Conservation (phyloP, 2,888 invertebrate genomes). For the Piscicola geometra region DNA sequence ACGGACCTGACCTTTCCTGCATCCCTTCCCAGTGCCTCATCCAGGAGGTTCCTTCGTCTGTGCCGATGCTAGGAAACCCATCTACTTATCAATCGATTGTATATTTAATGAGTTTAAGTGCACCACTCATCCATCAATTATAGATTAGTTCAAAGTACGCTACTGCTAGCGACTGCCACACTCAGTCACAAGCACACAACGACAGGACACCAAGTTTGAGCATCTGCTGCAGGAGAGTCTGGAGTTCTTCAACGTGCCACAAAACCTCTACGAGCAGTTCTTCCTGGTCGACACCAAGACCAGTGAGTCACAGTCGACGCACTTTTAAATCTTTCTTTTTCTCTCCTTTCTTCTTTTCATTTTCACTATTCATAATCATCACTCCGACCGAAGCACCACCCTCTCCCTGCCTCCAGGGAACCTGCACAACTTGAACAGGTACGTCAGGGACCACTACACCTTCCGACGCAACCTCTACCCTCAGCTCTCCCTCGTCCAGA, state of each 20-base stretch:
- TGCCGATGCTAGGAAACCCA: neutral
- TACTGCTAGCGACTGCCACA: neutral
- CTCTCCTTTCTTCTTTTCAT: no score
- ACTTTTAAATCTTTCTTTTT: no score
- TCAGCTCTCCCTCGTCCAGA: conserved; percentile 83
- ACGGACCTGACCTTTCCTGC: conserved; percentile 78
- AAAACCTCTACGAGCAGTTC: conserved; percentile 78
- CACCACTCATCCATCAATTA: no score
- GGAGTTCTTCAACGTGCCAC: conserved; percentile 94
- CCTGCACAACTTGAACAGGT: conserved; percentile 89
- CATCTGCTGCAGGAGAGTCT: conserved; percentile 89
- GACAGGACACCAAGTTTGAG: conserved; percentile 84
- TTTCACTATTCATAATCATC: neutral
- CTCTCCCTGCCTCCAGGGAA: conserved; percentile 65
- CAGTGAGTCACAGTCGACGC: no score
- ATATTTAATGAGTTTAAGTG: no score
- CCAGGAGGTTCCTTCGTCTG: conserved; percentile 67
- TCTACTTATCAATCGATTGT: no score
- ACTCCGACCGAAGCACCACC: neutral
- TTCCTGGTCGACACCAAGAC: conserved; percentile 97
- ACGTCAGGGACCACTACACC: conserved; percentile 90
- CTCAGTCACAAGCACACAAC: neutral
- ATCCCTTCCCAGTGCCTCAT: conserved; percentile 98
- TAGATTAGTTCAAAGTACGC: neutral
- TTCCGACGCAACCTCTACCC: conserved; percentile 96